A percentile compares a stretch with the other conserved stretches of the same genome.
These are phyloP conservation scores for Chymomyza procnemis DNA, from an alignment of 2,888 invertebrate genomes.

Conservation along the genomic window DNA sequence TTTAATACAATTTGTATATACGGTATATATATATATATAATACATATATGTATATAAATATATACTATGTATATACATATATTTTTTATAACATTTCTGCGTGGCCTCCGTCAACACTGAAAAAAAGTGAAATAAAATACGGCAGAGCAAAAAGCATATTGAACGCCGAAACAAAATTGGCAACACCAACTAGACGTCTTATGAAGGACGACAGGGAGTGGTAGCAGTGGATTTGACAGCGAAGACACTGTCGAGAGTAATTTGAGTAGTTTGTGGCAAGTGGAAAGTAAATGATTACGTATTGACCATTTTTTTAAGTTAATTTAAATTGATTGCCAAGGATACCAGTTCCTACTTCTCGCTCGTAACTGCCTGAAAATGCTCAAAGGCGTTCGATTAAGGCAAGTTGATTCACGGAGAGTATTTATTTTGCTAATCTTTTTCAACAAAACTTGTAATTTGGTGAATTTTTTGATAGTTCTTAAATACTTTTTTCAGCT, in stretches of 20 bases:
- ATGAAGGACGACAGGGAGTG: not conserved
- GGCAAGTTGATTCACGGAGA: not conserved
- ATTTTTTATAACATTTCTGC: constrained; percentile 54
- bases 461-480: too few relatives aligned
- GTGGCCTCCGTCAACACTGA: not conserved
- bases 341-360: not conserved
- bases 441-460: too few relatives aligned
- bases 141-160: constrained; percentile 36
- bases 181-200: too few relatives aligned
- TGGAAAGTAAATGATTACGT: not conserved
- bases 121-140: too few relatives aligned
- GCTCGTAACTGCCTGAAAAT: too few relatives aligned
- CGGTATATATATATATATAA: too few relatives aligned
- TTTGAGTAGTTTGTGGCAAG: not conserved
- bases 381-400: not conserved
- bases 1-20: constrained; percentile 25
- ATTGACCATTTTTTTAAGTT: not conserved
- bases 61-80: too few relatives aligned
- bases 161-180: constrained; percentile 42
- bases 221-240: not conserved
- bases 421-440: too few relatives aligned
- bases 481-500: too few relatives aligned
- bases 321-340: not conserved
- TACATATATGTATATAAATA: too few relatives aligned
- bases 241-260: not conserved